Percentiles rank a stretch among this genome's conserved stretches.
These are phyloP conservation scores for Neoseiulus cucumeris DNA, from an alignment of 1,140 invertebrate species.

Conservation along the genomic window DNA sequence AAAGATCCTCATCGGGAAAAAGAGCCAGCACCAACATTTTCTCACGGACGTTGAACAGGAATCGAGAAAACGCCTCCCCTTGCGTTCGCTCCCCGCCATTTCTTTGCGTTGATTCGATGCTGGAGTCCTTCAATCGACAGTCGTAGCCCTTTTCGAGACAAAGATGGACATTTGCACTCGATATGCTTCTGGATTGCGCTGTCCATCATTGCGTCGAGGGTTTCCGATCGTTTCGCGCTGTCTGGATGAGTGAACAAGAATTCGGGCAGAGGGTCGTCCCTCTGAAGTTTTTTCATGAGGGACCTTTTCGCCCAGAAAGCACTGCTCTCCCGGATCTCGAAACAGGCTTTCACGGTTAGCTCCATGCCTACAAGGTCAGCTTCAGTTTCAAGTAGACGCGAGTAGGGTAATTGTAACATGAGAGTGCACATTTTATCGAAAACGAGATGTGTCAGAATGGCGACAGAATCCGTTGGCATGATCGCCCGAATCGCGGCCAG, in stretches of 20 bases:
- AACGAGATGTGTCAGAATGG: slow-evolving; percentile 33
- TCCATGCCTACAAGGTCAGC: slow-evolving; percentile 41
- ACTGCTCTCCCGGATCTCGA: slow-evolving; percentile 38
- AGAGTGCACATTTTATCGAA: slow-evolving; percentile 29
- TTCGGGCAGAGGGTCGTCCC: slow-evolving; percentile 39
- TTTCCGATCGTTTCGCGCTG: slow-evolving; percentile 31
- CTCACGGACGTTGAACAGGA: not conserved
- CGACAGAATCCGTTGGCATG: slow-evolving; percentile 35
- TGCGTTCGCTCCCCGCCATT: not conserved
- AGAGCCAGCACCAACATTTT: too few relatives aligned
- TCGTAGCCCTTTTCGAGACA: slow-evolving; percentile 15
- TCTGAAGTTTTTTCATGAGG: slow-evolving; percentile 23
- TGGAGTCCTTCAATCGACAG: not conserved
- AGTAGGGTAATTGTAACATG: slow-evolving; percentile 36
- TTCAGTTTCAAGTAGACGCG: slow-evolving; percentile 37
- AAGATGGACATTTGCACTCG: slow-evolving; percentile 16
- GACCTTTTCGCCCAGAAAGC: slow-evolving; percentile 39
- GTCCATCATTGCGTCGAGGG: slow-evolving; percentile 31
- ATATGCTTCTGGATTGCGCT: slow-evolving; percentile 21
- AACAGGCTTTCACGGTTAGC: slow-evolving; percentile 43
- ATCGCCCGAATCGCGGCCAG: slow-evolving; percentile 38
- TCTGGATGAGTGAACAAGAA: slow-evolving; percentile 43
- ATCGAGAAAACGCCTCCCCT: not conserved
- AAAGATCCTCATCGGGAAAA: too few relatives aligned
- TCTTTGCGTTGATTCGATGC: not conserved